Evolutionary conservation across 1,140 invertebrate genomes (phyloP).

Genomic region (Drosophila jambulina): DNA sequence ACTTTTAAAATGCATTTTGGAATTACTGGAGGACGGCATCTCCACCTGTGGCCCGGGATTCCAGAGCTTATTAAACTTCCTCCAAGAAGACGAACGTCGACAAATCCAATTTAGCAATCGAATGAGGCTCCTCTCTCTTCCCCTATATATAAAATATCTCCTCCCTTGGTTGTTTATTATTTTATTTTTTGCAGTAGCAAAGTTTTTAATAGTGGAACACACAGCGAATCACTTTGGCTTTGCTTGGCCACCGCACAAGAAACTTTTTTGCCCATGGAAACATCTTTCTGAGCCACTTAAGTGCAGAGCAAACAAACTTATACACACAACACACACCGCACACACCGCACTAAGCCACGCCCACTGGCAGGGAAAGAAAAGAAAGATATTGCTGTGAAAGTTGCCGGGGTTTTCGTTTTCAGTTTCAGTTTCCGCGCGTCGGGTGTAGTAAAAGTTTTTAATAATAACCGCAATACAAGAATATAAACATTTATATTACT

Average conservation of each 20-base stretch:
- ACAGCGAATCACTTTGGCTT: constrained; percentile 54
- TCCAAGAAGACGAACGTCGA: constrained; percentile 29
- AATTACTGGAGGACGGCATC: neutral
- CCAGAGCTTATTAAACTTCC: constrained; percentile 34
- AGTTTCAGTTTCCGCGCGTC: constrained; percentile 41
- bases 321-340: constrained; percentile 23
- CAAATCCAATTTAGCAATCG: constrained; percentile 75
- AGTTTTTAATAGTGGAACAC: constrained; percentile 79
- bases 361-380: constrained; percentile 5
- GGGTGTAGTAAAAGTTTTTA: constrained; percentile 80
- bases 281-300: constrained; percentile 63
- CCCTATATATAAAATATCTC: constrained; percentile 11
- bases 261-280: constrained; percentile 48
- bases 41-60: constrained; percentile 39
- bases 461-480: constrained; percentile 84
- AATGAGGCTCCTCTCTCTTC: constrained; percentile 34
- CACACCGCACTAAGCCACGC: neutral
- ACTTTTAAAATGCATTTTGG: constrained; percentile 15
- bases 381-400: constrained; percentile 78
- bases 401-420: constrained; percentile 42
- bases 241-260: constrained; percentile 67
- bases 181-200: constrained; percentile 29
- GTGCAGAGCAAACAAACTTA: constrained; percentile 76
- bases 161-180: constrained; percentile 21
- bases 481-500: constrained; percentile 84